Percentiles rank a stretch among this genome's conserved stretches.
phyloP scores from a whole-genome alignment of 2,888 invertebrate species.

The Clusia tigrina region DNA sequence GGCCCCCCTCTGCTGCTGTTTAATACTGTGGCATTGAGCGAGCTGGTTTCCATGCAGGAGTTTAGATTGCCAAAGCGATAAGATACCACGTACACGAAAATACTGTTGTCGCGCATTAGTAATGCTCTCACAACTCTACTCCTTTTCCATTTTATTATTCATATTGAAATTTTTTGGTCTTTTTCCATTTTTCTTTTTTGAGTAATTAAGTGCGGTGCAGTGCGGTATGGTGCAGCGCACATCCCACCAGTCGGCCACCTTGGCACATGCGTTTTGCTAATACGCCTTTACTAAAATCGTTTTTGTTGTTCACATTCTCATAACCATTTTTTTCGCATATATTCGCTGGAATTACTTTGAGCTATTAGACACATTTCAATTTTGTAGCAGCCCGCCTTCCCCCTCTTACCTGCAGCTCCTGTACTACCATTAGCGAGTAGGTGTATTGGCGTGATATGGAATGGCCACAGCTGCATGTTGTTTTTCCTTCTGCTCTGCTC shows the following conservation, averaged over 20 bases:
- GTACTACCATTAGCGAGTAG: neutral
- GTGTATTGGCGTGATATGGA: neutral
- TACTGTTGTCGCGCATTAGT: conserved; percentile 9
- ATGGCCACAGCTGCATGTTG: conserved; percentile 14
- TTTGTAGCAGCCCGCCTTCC: neutral
- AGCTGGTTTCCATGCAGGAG: conserved; percentile 8
- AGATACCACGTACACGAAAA: conserved; percentile 15
- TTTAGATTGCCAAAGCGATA: conserved; percentile 13
- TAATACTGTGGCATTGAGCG: too few species aligned
- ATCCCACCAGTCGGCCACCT: neutral
- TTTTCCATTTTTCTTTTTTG: too few species aligned
- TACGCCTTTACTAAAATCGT: neutral
- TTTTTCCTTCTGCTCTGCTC: conserved; percentile 11
- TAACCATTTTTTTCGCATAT: neutral
- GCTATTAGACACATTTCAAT: conserved; percentile 18
- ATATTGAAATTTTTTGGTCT: too few species aligned
- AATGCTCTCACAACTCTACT: conserved; percentile 1
- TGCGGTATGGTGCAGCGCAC: too few species aligned
- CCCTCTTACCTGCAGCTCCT: neutral
- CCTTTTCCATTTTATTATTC: neutral
- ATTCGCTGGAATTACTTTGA: conserved; percentile 11
- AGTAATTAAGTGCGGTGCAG: too few species aligned
- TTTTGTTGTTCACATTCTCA: neutral
- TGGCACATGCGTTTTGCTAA: neutral
- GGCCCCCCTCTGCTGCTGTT: too few species aligned